These are phyloP conservation scores for Nyctibius grandis DNA, from an alignment of 2,797 vertebrate genomes.

Conservation along the genomic window DNA sequence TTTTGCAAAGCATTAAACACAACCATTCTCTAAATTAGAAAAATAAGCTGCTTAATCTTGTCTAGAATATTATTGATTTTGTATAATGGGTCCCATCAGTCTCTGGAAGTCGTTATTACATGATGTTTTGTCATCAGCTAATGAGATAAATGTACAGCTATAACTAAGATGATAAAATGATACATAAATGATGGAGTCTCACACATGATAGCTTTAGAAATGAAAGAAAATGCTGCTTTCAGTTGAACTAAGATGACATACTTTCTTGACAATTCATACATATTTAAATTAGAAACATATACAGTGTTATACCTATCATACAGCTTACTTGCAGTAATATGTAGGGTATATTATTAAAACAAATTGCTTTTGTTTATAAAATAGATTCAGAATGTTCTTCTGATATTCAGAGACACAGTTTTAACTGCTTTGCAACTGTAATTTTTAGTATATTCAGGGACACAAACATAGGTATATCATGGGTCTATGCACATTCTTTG, in stretches of 20 bases:
- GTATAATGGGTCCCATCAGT: not conserved
- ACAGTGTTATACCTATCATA: fast-evolving
- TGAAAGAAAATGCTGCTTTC: not conserved
- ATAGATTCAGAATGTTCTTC: not conserved
- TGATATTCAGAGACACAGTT: not conserved
- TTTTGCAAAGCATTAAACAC: not conserved
- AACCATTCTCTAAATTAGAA: not conserved
- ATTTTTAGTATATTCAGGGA: not conserved
- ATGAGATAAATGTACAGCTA: not conserved
- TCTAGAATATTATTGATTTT: not conserved
- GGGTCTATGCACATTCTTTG: not conserved
- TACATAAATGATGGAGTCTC: not conserved
- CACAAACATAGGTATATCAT: not conserved
- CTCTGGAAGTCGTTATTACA: not conserved
- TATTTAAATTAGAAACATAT: not conserved
- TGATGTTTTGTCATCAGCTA: not conserved
- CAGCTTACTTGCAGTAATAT: not conserved
- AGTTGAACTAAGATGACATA: not conserved
- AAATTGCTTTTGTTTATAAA: not conserved
- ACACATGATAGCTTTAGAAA: not conserved
- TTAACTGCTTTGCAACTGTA: not conserved
- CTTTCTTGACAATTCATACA: not conserved
- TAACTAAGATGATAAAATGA: not conserved
- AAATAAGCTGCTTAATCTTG: not conserved
- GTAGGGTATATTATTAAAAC: not conserved